phyloP scores from a whole-genome alignment of 2,797 vertebrate species.

The Scomberomorus guttatus region DNA sequence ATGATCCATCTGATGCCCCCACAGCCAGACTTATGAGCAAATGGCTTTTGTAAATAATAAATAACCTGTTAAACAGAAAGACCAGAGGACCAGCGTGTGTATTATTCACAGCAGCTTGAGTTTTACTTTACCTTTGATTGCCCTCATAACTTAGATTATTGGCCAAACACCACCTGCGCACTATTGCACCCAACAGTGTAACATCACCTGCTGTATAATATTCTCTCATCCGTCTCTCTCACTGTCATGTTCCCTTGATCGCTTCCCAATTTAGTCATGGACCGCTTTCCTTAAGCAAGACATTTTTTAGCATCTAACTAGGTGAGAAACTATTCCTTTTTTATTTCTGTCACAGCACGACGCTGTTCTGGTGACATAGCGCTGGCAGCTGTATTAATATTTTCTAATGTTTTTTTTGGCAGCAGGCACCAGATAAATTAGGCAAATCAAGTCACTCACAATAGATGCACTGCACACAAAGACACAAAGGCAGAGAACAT shows the following conservation, averaged over 20 bases:
- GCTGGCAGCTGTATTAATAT: too few relatives aligned
- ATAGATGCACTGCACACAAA: not conserved
- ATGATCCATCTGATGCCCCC: conserved; percentile 17
- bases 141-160: conserved; percentile 45
- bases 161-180: conserved; percentile 31
- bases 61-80: conserved; percentile 46
- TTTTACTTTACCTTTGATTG: conserved; percentile 50
- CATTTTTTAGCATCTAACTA: too few relatives aligned
- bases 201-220: too few relatives aligned
- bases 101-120: conserved; percentile 46
- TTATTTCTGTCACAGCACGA: too few relatives aligned
- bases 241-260: too few relatives aligned
- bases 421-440: conserved; percentile 17
- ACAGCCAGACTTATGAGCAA: conserved; percentile 24
- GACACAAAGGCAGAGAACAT: conserved; percentile 2
- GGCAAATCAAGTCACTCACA: conserved; percentile 22
- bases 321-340: too few relatives aligned
- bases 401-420: not conserved
- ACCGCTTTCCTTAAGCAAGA: too few relatives aligned
- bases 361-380: too few relatives aligned
- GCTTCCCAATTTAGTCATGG: too few relatives aligned
- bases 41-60: conserved; percentile 53
- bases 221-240: too few relatives aligned
- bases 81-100: not conserved
- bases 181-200: not conserved